Percentiles rank a stretch among this genome's conserved stretches.
Evolutionary conservation across 2,888 invertebrate genomes (phyloP).

Genomic region (Parascotia fuliginaria): DNA sequence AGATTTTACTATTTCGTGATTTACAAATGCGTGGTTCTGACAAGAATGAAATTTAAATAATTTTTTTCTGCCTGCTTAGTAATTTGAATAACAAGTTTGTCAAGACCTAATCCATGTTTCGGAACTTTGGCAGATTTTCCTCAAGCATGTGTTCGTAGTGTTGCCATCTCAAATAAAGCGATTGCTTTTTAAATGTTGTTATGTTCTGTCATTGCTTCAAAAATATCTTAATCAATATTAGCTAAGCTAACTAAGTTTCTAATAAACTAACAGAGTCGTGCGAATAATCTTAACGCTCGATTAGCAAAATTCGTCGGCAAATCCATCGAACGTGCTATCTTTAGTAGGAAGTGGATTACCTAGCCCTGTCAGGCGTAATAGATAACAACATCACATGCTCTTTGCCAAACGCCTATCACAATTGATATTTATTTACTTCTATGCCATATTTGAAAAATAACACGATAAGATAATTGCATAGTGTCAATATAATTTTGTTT

Average conservation of each 20-base stretch:
- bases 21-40: conserved; percentile 13
- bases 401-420: conserved; percentile 46
- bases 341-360: conserved; percentile 66
- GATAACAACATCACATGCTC: conserved; percentile 58
- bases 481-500: conserved; percentile 34
- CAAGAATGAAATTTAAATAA: not conserved
- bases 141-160: not conserved
- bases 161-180: not conserved
- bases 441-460: conserved; percentile 44
- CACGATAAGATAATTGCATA: conserved; percentile 44
- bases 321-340: conserved; percentile 65
- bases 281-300: conserved; percentile 63
- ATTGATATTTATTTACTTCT: conserved; percentile 48
- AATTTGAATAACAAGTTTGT: conserved; percentile 3
- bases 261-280: conserved; percentile 45
- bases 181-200: not conserved
- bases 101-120: not conserved
- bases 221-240: not conserved
- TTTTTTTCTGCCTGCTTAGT: not conserved
- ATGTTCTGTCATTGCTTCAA: not conserved
- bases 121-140: not conserved
- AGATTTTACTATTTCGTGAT: conserved; percentile 32
- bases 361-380: conserved; percentile 58
- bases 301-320: conserved; percentile 59
- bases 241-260: conserved; percentile 20